phyloP scores from a whole-genome alignment of 2,888 invertebrate species.

The Stenchaetothrips biformis region DNA sequence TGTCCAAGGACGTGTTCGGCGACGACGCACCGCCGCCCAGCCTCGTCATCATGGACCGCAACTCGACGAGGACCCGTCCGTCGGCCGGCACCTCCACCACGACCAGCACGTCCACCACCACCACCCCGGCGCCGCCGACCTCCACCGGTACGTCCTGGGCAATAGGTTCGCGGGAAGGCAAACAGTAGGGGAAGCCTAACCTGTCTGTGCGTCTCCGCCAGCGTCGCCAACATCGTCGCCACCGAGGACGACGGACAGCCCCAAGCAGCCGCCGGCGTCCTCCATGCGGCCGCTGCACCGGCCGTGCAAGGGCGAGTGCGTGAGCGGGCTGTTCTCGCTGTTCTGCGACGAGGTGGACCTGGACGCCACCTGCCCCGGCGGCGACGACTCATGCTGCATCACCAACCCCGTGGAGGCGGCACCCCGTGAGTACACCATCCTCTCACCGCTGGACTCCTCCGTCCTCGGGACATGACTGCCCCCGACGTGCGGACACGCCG shows the following conservation, averaged over 20 bases:
- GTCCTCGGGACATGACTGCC: too few species aligned
- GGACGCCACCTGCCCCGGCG: conserved; percentile 68
- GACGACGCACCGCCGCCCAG: conserved; percentile 63
- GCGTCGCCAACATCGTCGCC: conserved; percentile 39
- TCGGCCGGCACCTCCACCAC: conserved; percentile 46
- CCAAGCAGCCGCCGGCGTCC: conserved; percentile 38
- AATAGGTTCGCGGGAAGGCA: neutral
- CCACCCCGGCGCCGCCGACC: conserved; percentile 28
- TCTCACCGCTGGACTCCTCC: too few species aligned
- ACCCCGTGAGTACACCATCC: conserved; percentile 31
- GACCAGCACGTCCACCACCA: conserved; percentile 43
- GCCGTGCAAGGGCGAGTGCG: conserved; percentile 78
- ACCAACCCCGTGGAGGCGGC: conserved; percentile 48
- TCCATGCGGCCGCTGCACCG: conserved; percentile 45
- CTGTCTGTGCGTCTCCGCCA: conserved; percentile 18
- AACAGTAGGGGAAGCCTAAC: neutral
- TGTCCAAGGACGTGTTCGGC: conserved; percentile 66
- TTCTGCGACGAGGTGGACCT: conserved; percentile 82
- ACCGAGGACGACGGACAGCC: conserved; percentile 44
- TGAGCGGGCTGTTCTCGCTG: conserved; percentile 72
- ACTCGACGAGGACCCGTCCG: conserved; percentile 38
- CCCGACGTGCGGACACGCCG: too few species aligned
- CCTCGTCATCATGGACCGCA: conserved; percentile 64
- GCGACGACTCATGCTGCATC: conserved; percentile 79
- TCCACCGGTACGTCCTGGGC: neutral